Percentiles rank a stretch among this genome's conserved stretches.
These are phyloP conservation scores for Xyrichtys novacula DNA, from an alignment of 2,797 vertebrate genomes.

Conservation along the genomic window DNA sequence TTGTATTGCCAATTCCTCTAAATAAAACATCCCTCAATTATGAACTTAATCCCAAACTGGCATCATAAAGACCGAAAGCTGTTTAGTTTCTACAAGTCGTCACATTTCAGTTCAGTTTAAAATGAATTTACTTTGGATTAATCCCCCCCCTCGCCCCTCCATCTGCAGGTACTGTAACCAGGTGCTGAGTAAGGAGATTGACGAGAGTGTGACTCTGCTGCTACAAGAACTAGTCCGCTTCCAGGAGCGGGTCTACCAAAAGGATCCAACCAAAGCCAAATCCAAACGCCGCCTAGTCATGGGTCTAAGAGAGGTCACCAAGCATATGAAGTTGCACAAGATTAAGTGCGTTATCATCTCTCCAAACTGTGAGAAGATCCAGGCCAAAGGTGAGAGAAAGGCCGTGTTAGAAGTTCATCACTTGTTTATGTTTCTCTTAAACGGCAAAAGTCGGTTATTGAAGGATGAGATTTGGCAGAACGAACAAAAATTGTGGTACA, in stretches of 20 bases:
- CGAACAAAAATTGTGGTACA: neutral
- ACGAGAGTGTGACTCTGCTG: slow-evolving; percentile 95
- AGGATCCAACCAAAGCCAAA: slow-evolving; percentile 96
- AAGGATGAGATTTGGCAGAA: too few species aligned
- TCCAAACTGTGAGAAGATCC: slow-evolving; percentile 99
- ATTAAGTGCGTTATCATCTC: slow-evolving; percentile 99
- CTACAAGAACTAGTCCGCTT: slow-evolving; percentile 98
- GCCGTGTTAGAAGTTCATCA: too few species aligned
- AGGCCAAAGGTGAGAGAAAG: slow-evolving; percentile 98
- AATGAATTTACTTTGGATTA: too few species aligned
- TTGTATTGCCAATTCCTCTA: too few species aligned
- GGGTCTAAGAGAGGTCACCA: slow-evolving; percentile 98
- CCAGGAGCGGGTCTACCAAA: slow-evolving; percentile 96
- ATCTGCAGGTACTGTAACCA: slow-evolving; percentile 96
- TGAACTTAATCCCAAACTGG: neutral
- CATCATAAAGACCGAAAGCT: neutral
- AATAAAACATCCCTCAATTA: neutral
- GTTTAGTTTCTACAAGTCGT: neutral
- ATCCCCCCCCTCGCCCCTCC: too few species aligned
- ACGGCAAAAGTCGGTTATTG: too few species aligned
- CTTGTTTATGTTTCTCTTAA: too few species aligned
- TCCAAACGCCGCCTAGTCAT: slow-evolving; percentile 96
- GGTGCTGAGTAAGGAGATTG: slow-evolving; percentile 98
- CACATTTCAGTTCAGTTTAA: too few species aligned
- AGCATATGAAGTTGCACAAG: slow-evolving; percentile 97